Evolutionary conservation across 2,888 invertebrate genomes (phyloP), one percentile per base, ranked within the genome.

Genomic region (Drosophila heteroneura): DNA sequence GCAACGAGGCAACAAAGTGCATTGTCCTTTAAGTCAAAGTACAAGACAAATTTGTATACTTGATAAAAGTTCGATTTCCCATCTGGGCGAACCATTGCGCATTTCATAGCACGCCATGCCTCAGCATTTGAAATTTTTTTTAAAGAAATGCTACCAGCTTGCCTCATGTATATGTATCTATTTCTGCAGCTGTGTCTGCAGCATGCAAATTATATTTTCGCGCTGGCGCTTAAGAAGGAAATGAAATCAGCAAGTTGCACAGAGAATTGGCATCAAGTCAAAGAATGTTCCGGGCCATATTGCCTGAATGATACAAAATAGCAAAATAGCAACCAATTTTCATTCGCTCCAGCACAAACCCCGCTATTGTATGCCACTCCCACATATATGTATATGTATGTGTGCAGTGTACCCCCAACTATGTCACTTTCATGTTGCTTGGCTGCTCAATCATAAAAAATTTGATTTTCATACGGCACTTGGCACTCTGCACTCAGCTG

Each of bases 401-500:
- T 47, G 19, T 12, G 19, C 19, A 19, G 35, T 37, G 37, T 53
- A 39, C 28, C 39, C 67, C 70, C 49, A 52, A 70, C 61, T 52
- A 72, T 56, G 49, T 63, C 73, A 72, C 76, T 85, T 87, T 79
- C 82, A 85, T 75, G 82, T 88, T 80, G 65, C 90, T 71, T 85
- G 83, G 74, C 88, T 82, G 90, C 80, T 90, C 90, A 87, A 89
- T 85, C 85, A 87, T 90, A 85, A 85, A 84, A 83, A 85, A 90
- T 87, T 89, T 89, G 88, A 85, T 89, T 85, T 89, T 85, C 85
- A 70, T 77, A 76, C 58, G 70, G 73, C 84, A 76, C 84, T 89
- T 74, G 88, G 74, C 78, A 70, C 67, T 73, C 73, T 60, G 66
- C 58, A 70, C 70, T 69, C 70, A 70, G 69, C 65, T 62, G 49